Conservation (phyloP, 2,113 vertebrate genomes). For the Gasterosteus nipponicus region DNA sequence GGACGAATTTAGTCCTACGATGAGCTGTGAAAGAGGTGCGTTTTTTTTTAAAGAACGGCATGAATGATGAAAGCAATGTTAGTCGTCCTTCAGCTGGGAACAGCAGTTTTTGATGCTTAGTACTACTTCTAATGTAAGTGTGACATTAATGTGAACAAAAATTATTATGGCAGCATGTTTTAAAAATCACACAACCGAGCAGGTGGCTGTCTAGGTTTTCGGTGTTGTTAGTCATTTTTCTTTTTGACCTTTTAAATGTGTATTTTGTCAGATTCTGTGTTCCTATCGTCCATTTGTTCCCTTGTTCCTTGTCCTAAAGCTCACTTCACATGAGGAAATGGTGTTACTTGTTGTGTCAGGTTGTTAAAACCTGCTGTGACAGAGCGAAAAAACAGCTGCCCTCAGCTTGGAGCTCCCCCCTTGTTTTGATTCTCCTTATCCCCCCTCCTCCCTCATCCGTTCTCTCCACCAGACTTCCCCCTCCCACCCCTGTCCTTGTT, state of each 20-base stretch:
- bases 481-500: slow-evolving; percentile 65
- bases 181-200: background rate
- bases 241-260: background rate
- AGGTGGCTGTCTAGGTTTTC: background rate
- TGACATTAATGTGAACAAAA: background rate
- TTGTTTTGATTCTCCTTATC: slow-evolving; percentile 43
- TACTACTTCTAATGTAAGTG: background rate
- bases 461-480: slow-evolving; percentile 33
- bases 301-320: background rate
- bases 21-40: background rate
- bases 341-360: slow-evolving; percentile 24
- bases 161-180: background rate
- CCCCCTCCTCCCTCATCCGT: background rate
- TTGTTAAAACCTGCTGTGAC: slow-evolving; percentile 30
- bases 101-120: background rate
- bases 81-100: background rate
- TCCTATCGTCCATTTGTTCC: background rate
- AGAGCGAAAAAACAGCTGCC: slow-evolving; percentile 57
- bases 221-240: background rate
- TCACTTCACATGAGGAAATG: slow-evolving; percentile 3
- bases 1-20: background rate
- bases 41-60: background rate
- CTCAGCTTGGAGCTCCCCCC: slow-evolving; percentile 41
- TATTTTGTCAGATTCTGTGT: slow-evolving; percentile 12
- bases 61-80: background rate